phyloP scores from a whole-genome alignment of 1,140 invertebrate species.

The Drosophila mauritiana region DNA sequence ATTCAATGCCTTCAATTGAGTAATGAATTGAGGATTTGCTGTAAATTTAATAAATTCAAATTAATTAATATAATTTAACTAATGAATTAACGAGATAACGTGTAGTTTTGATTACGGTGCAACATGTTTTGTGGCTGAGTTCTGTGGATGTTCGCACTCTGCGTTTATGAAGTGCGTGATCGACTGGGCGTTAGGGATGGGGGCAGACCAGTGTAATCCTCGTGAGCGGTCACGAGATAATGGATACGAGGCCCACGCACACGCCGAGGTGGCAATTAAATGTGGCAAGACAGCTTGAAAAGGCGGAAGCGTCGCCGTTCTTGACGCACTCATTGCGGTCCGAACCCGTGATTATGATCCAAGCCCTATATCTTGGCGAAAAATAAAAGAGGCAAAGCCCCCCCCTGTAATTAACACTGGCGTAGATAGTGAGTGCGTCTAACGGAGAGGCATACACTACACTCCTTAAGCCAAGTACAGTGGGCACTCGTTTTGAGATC shows the following conservation, averaged over 20 bases:
- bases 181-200: conserved; percentile 7
- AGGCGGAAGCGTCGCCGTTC: conserved; percentile 32
- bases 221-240: conserved; percentile 3
- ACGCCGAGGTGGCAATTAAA: conserved; percentile 29
- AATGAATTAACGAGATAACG: too few species aligned
- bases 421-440: background rate
- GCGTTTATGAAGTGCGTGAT: conserved; percentile 48
- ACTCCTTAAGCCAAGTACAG: background rate
- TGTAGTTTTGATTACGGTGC: background rate
- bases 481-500: background rate
- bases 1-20: too few species aligned
- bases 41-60: too few species aligned
- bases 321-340: conserved; percentile 55
- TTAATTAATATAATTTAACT: too few species aligned
- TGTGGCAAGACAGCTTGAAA: conserved; percentile 26
- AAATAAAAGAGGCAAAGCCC: background rate
- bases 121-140: background rate
- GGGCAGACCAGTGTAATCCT: background rate
- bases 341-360: conserved; percentile 54
- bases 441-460: background rate
- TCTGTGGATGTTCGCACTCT: conserved; percentile 9
- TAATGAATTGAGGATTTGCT: too few species aligned
- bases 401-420: conserved; percentile 50
- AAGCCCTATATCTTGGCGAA: background rate
- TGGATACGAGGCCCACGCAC: background rate